Evolutionary conservation across 2,113 vertebrate genomes (phyloP), one percentile per base, ranked within the genome.

Genomic region (Xiphorhynchus elegans): DNA sequence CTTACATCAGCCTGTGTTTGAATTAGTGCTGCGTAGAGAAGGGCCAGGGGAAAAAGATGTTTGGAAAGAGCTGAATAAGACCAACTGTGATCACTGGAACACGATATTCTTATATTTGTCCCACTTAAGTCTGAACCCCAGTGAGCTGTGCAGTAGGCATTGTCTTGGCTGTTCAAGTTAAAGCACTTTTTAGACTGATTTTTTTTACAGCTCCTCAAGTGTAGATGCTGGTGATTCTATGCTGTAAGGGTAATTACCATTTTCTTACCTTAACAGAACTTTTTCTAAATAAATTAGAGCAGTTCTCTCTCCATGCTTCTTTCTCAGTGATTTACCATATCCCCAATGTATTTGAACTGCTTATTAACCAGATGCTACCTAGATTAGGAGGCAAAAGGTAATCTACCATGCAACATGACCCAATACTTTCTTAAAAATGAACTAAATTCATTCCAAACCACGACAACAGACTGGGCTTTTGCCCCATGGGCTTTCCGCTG

Each of bases 321-420:
- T 89, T 90, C 46, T 67, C 42, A 49, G 62, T 87, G 79, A 90
- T 89, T 94, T 95, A 80, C 62, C 68, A 26, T 86, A 79, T 95
- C 83, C 90, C 83, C 2, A 4, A 66, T 92, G 93, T 76, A 88
- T 96, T 87, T 84, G 62, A 93, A 84, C 88, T 95, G 95, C 93
- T 96, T 96, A 89, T 93, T 90, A 94, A 77, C 79, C 94, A 97
- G 96, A 94, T 97, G 96, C 85, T 96, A 67, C 94, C 90, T 93
- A 95, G 69, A 94, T 90, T 91, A 85, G 67, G 93, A 94, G 50
- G 67, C 42, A 92, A 87, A 95, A 90, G 81, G 80, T 93, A 95
- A 91, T 95, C 47, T 95, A 56, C 91, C 72, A 39, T 97, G 78
- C 69, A 92, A 17, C 24, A 9, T 89, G 55, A 93, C 87, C 88